Base-by-base conservation (phyloP, 2,888 invertebrate species). In the Papilio demoleus region DNA sequence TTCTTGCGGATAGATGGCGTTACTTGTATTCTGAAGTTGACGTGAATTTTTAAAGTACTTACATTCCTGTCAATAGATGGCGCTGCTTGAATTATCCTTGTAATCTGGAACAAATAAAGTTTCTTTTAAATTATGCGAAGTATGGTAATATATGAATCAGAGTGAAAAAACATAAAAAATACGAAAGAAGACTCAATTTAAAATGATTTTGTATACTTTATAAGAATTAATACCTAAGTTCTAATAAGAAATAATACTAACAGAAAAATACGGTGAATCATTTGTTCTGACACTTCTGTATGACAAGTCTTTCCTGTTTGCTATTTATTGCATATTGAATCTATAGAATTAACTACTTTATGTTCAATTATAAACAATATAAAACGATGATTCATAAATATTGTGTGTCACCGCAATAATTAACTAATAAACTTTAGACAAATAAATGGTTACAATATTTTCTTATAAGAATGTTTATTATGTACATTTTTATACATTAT, bases 51-150 rank as follows among this genome's bases (percentile, higher is more conserved):
- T 38, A 64, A 27, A 38, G n/a, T 12, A 65, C 65, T 65, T 27
- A 65, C 69, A 17, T 56, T 40, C 5, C 19, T 0, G 22, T n/a
- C 47, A 19, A 17, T 60, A 69, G 71, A 71, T 71, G 71, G 71
- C 71, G 67, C 50, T 71, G 53, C 53, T n/a, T 8, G 59, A 34
- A 31, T 56, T 27, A 4, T 12, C 31, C 2, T 2, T n/a, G 27
- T 9, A 12, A 11, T n/a, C 60, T 62, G 61, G 12, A 67, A 67
- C 61, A 53, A n/a, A 53, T 38, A 50, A 22, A 1, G 1, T 38
- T 59, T 17, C 22, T 22, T 38, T 14, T 22, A 38, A 12, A 22
- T 4, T 22, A 4, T n/a, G 0, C 5, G n/a, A 42, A 42, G n/a
- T 17, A 17, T 19, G 5, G 22, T 11, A 47, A 1, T 2, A 11